Evolutionary conservation across 2,113 vertebrate species (phyloP), one percentile per base, ranked within the genome.

Genomic region (Circaetus cinerascens): DNA sequence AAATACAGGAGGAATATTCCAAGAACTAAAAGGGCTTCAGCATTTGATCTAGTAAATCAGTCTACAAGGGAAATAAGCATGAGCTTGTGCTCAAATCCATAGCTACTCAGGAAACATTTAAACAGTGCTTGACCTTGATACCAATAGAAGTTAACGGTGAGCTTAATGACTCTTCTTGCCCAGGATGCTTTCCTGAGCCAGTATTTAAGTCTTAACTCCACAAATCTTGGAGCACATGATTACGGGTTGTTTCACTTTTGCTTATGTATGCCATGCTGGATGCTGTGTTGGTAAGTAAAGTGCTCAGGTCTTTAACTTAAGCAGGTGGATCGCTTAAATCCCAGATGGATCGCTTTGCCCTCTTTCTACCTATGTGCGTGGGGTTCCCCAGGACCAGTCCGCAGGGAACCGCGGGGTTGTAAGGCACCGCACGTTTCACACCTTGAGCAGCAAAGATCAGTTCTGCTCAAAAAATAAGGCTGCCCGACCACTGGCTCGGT

Each of bases 401-500:
- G 2, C 1, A 2, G 7, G 55, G 18, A 73, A 8, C 41, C 0
- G 2, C 3, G 13, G 55, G n/a, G 7, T 16, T 8, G 5, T 32
- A 25, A 66, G 57, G 72, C 32, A 43, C 23, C 2, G 3, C 41
- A 14, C 0, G 0, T 48, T 78, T 45, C 74, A 21, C 38, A 29
- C 41, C 36, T 64, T 8, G 8, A 57, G 38, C 56, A 57, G 59
- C 26, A 30, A 26, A 69, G 21, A 51, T 67, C 3, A 1, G 25
- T 53, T 88, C 77, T 85, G 55, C 64, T 56, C n/a, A 32, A 55
- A 73, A 73, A 26, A 2, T 36, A 46, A 46, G 16, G 22, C 45
- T 71, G 9, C 38, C 16, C 0, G 0, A 19, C 9, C 17, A 13
- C 23, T 57, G 69, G 34, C 43, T 63, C 1, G 0, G 8, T 51